Evolutionary conservation across 2,888 invertebrate species (phyloP).

Genomic region (Cremastobaeus sp.): DNA sequence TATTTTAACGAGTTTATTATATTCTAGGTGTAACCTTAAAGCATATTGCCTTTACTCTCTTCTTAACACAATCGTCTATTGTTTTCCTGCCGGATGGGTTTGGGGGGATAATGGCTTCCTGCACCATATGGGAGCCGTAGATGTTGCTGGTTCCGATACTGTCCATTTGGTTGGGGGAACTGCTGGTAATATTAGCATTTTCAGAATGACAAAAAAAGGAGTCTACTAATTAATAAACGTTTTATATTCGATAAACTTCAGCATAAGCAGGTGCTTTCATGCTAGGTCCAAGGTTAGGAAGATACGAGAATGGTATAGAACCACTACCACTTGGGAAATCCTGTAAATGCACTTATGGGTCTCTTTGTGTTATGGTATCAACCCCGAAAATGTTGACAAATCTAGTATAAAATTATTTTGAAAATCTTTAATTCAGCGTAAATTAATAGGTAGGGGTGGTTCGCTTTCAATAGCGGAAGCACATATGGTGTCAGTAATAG

Average conservation of each 20-base stretch:
- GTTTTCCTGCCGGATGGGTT: slow-evolving; percentile 95
- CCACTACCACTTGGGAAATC: slow-evolving; percentile 90
- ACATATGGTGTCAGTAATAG: slow-evolving; percentile 89
- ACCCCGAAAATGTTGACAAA: too few relatives aligned
- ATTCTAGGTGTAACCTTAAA: slow-evolving; percentile 89
- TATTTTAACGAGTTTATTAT: too few relatives aligned
- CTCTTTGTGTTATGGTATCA: slow-evolving; percentile 92
- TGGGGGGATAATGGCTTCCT: slow-evolving; percentile 94
- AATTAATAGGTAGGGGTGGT: slow-evolving; percentile 89
- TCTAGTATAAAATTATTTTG: too few relatives aligned
- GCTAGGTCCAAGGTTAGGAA: slow-evolving; percentile 91
- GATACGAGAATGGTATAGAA: slow-evolving; percentile 87
- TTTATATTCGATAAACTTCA: slow-evolving; percentile 62
- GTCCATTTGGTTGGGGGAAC: slow-evolving; percentile 91
- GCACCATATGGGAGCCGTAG: slow-evolving; percentile 89
- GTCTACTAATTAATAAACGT: not conserved
- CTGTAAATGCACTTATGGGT: slow-evolving; percentile 94
- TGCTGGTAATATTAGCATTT: slow-evolving; percentile 78
- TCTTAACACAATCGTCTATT: slow-evolving; percentile 92
- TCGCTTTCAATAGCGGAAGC: slow-evolving; percentile 96
- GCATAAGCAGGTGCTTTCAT: slow-evolving; percentile 93
- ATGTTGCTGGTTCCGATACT: slow-evolving; percentile 94
- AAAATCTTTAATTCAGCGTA: too few relatives aligned
- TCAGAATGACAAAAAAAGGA: too few relatives aligned
- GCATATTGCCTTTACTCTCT: slow-evolving; percentile 95